Percentiles rank a stretch among this genome's conserved stretches.
These are phyloP conservation scores for Poecilia wingei DNA, from an alignment of 2,797 vertebrate species.

Conservation along the genomic window DNA sequence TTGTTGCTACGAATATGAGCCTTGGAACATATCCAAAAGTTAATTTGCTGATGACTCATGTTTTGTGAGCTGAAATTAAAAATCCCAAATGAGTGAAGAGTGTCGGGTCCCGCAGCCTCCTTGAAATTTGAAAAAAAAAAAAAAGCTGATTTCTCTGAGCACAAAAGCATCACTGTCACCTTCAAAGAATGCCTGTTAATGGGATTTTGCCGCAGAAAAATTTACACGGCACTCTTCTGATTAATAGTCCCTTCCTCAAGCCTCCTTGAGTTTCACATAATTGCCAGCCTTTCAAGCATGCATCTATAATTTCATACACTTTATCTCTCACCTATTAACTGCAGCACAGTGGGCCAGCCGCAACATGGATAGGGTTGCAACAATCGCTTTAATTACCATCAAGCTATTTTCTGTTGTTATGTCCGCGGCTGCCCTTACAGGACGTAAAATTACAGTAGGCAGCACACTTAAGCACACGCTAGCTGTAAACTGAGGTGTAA, in stretches of 20 bases:
- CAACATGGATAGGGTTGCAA: constrained; percentile 70
- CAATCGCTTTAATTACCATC: constrained; percentile 75
- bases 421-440: constrained; percentile 59
- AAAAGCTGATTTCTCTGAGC: constrained; percentile 56
- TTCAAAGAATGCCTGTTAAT: constrained; percentile 67
- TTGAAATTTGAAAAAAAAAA: constrained; percentile 24
- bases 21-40: constrained; percentile 42
- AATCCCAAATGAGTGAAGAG: constrained; percentile 34
- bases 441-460: constrained; percentile 65
- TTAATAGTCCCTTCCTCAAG: constrained; percentile 78
- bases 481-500: constrained; percentile 66
- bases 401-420: constrained; percentile 69
- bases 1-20: constrained; percentile 35
- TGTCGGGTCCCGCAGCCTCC: constrained; percentile 24
- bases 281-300: constrained; percentile 74
- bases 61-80: constrained; percentile 44
- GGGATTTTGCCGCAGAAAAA: constrained; percentile 67
- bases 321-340: constrained; percentile 77
- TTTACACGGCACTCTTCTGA: constrained; percentile 69
- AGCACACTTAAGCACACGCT: constrained; percentile 44
- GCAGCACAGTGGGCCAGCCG: constrained; percentile 60
- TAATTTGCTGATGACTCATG: constrained; percentile 54
- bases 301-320: constrained; percentile 82
- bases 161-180: constrained; percentile 65
- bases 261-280: constrained; percentile 80